Evolutionary conservation across 2,797 vertebrate genomes (phyloP), one percentile per base, ranked within the genome.

Genomic region (Brachymystax lenok): DNA sequence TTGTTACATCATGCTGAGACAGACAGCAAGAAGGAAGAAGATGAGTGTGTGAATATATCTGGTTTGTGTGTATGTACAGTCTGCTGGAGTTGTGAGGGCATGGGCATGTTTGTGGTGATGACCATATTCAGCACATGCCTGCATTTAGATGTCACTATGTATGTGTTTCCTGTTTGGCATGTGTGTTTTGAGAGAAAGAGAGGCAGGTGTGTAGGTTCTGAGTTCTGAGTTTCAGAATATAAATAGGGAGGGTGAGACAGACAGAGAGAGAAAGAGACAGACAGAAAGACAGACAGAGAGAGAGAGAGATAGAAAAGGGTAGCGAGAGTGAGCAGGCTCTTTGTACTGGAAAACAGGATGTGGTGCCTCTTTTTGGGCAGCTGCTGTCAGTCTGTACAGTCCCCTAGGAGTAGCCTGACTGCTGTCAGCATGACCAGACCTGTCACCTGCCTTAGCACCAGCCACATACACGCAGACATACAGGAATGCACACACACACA

Each of bases 371-470:
- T 35, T 68, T 74, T 74, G 82, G 84, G 87, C 87, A 89, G 88
- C 85, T 88, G 87, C 90, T 92, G 92, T 90, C 90, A 84, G 86
- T 83, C 81, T 85, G 80, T 82, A 83, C 1, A 8, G 79, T 77
- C 89, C 90, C 89, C 63, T 86, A 89, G 92, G 93, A 91, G 77
- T 51, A 74, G 80, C 79, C 84, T 73, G 87, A 86, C 71, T 87
- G 84, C 88, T 88, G 91, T 92, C 92, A 90, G 82, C 73, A 75
- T 75, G 80, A 89, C 88, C 77, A 87, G 87, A 90, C 86, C 85
- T 90, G 92, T 93, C 92, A 92, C 88, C 86, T 88, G 70, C 85
- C 84, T 88, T 78, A 74, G 33, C 69, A 51, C 72, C 74, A 51
- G 54, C 46, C 71, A 73, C 71, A 51, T 74, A 71, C 73, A 61